Base-by-base conservation (phyloP, 2,113 vertebrate genomes). In the Oxyruncus cristatus region DNA sequence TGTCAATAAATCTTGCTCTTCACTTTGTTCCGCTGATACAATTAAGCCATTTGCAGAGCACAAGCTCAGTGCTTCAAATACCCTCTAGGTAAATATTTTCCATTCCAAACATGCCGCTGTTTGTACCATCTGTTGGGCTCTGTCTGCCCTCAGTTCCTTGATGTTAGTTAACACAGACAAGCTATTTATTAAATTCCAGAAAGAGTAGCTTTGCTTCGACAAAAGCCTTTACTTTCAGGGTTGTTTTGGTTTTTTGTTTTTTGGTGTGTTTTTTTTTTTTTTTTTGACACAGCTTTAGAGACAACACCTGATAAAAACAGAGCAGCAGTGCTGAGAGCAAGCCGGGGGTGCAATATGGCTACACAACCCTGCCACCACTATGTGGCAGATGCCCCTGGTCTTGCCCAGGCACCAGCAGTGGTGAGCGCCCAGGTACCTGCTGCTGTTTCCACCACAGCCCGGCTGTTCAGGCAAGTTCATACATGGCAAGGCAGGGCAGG, bases 41-140 rank as follows among this genome's bases (percentile, higher is more conserved):
- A 98, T 98, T 98, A 98, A 97, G 96, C 85, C 96, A 90, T 94
- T 96, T 96, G 96, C 97, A 97, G 93, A 97, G 93, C 93, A 92
- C 77, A 78, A 93, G 95, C 97, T 96, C 91, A 53, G 73, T 18
- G 72, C 90, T 95, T 83, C 93, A 88, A 93, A 95, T 68, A 80
- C 97, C 94, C 94, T 92, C 95, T 83, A 97, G 97, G 96, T 97
- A 98, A 98, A 98, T 93, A 95, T 88, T 97, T 97, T 85, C 75
- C 93, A 97, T 97, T 96, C 92, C 96, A 73, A 95, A 78, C 89
- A 81, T 94, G 96, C 88, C 37, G 6, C 91, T 93, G 88, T 89
- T 93, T 67, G 87, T 50, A 94, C 91, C 95, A 96, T 97, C 96
- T 96, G 95, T 24, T 94, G 87, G 78, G 94, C 85, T 91, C 94